Percentiles rank a stretch among this genome's conserved stretches.
These are phyloP conservation scores for Eupithecia dodoneata DNA, from an alignment of 2,888 invertebrate genomes.

Conservation along the genomic window DNA sequence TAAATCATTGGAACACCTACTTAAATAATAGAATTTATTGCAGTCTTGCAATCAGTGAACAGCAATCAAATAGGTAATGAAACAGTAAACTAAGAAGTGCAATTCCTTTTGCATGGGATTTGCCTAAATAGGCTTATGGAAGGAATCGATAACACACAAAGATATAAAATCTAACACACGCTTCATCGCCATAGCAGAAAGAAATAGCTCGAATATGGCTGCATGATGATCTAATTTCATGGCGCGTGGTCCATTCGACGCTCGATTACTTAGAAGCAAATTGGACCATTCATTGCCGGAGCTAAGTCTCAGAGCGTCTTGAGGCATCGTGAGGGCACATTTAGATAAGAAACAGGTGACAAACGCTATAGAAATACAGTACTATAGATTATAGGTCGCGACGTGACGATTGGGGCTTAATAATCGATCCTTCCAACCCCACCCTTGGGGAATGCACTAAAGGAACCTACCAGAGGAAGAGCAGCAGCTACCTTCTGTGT, in stretches of 20 bases:
- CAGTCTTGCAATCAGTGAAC: not conserved
- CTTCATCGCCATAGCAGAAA: conserved; percentile 37
- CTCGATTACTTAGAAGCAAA: conserved; percentile 77
- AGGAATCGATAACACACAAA: not conserved
- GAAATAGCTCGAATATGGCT: conserved; percentile 52
- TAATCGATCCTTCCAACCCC: too few species aligned
- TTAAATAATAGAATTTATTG: not conserved
- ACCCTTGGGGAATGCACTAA: too few species aligned
- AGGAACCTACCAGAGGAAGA: too few species aligned
- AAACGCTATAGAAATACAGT: not conserved
- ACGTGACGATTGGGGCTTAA: too few species aligned
- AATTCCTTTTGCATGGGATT: not conserved
- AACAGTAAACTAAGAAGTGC: not conserved
- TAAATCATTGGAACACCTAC: conserved; percentile 7
- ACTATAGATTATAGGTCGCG: not conserved
- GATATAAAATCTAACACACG: conserved; percentile 22
- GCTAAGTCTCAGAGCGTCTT: conserved; percentile 49
- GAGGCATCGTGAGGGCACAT: conserved; percentile 28
- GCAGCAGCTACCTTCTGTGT: too few species aligned
- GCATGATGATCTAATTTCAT: conserved; percentile 74
- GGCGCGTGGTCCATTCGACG: conserved; percentile 73
- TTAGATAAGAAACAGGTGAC: conserved; percentile 28
- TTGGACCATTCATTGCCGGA: conserved; percentile 76
- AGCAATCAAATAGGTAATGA: not conserved
- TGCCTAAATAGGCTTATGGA: not conserved